Evolutionary conservation across 1,140 invertebrate genomes (phyloP).

Genomic region (Caenorhabditis brenneri): DNA sequence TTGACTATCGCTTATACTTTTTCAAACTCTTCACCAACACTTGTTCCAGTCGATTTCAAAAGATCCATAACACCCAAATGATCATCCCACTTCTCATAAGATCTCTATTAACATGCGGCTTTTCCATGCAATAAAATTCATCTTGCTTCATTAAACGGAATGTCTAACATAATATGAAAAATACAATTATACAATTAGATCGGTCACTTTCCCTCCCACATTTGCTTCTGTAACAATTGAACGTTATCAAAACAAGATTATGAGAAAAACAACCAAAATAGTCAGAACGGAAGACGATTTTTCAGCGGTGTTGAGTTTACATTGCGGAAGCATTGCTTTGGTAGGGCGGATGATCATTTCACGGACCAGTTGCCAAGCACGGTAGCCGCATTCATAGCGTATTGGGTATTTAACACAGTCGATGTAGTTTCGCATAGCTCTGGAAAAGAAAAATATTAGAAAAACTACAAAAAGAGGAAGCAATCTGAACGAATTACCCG

Average conservation of each 20-base stretch:
- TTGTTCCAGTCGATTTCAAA: not conserved
- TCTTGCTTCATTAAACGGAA: not conserved
- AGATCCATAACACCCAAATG: not conserved
- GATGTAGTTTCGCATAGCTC: conserved; percentile 60
- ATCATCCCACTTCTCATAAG: not conserved
- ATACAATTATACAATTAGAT: not conserved
- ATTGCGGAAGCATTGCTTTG: conserved; percentile 55
- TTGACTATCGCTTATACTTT: no score
- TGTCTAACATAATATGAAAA: not conserved
- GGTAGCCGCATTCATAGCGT: conserved; percentile 59
- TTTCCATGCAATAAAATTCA: not conserved
- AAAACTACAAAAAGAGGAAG: not conserved
- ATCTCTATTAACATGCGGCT: no score
- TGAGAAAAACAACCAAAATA: conserved; percentile 10
- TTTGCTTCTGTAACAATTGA: not conserved
- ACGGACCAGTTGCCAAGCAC: conserved; percentile 58
- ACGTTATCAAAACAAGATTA: not conserved
- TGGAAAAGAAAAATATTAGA: conserved; percentile 38
- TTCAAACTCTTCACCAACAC: no score
- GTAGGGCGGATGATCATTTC: conserved; percentile 58
- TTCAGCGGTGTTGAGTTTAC: conserved; percentile 51
- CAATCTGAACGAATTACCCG: conserved; percentile 35
- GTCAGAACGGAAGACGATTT: not conserved
- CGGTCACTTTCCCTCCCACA: conserved; percentile 35
- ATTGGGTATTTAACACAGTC: conserved; percentile 59